These are phyloP conservation scores for Bostrychus sinensis DNA, from an alignment of 2,113 vertebrate species.

Conservation along the genomic window DNA sequence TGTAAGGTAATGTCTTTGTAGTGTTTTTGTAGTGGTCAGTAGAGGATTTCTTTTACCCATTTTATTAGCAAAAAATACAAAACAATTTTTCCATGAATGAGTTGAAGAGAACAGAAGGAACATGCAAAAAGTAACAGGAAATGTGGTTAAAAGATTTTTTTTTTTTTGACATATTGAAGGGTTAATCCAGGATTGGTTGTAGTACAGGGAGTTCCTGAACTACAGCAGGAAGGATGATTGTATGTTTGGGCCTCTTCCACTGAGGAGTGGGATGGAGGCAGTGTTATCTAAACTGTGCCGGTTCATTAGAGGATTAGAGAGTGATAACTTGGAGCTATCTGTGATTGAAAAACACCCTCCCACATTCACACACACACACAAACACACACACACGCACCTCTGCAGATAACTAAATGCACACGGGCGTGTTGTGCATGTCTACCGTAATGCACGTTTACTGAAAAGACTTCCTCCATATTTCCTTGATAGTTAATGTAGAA, in stretches of 20 bases:
- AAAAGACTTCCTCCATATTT: not conserved
- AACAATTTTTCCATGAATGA: too few species aligned
- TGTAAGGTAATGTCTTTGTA: too few species aligned
- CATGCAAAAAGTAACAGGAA: too few species aligned
- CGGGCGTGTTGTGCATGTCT: not conserved
- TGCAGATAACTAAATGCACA: constrained; percentile 25
- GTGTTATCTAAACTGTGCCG: constrained; percentile 54
- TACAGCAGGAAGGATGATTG: constrained; percentile 3
- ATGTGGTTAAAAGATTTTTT: too few species aligned
- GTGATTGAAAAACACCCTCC: constrained; percentile 55
- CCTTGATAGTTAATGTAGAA: not conserved
- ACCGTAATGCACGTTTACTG: constrained; percentile 1
- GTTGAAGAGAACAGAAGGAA: too few species aligned
- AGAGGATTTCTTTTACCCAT: too few species aligned
- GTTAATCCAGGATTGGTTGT: not conserved
- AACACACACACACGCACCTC: constrained; percentile 7
- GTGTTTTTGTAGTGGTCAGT: too few species aligned
- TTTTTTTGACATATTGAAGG: not conserved
- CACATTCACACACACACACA: constrained; percentile 19
- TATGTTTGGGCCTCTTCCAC: constrained; percentile 23
- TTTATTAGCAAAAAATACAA: too few species aligned
- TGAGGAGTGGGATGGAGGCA: constrained; percentile 49
- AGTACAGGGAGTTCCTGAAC: constrained; percentile 2
- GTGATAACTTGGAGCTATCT: constrained; percentile 60
- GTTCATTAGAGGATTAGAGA: constrained; percentile 71